Base-by-base conservation (phyloP, 2,113 vertebrate genomes). In the Hucho hucho region DNA sequence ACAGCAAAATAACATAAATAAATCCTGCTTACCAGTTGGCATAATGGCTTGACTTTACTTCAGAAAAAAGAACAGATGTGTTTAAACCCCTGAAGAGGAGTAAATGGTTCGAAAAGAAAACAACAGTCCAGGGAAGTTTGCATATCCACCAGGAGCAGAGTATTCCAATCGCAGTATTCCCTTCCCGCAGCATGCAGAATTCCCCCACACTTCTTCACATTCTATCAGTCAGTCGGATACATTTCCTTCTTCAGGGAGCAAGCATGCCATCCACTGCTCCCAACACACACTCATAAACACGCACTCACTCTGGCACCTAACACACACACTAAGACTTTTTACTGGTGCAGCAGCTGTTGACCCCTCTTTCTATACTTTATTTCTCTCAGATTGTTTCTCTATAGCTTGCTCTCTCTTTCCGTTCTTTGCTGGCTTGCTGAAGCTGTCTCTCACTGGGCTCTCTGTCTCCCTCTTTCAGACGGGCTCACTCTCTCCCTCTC, bases 11-110 rank as follows among this genome's bases (percentile, higher is more conserved):
- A 68, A 20, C 16, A 32, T 24, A 14, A 4, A n/a, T 22, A 53
- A 53, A 53, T 18, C 16, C 2, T 75, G 7, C 89, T 90, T 87
- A 92, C 91, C 91, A 3, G 91, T 92, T 28, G 91, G 91, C 91
- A 92, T 92, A 71, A 75, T 86, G 80, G 72, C 61, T 86, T 4
- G 49, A 24, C 32, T 79, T 75, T 59, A 24, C 75, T 80, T 76
- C 74, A 81, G 58, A 49, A 71, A 65, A 76, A 67, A 75, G 26
- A 2, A 22, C 24, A 73, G 49, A 68, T 12, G 59, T 26, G 69
- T 11, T 26, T 53, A 59, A 24, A 56, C 67, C 13, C 37, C 37
- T 43, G 37, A 43, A 43, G 37, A 37, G 64, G 37, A 11, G 37
- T 20, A 53, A 32, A 18, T 12, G 61, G 37, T 65, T 63, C 65